A percentile compares a stretch with the other conserved stretches of the same genome.
Evolutionary conservation across 2,797 vertebrate species (phyloP).

Genomic region (Danio kyathit): DNA sequence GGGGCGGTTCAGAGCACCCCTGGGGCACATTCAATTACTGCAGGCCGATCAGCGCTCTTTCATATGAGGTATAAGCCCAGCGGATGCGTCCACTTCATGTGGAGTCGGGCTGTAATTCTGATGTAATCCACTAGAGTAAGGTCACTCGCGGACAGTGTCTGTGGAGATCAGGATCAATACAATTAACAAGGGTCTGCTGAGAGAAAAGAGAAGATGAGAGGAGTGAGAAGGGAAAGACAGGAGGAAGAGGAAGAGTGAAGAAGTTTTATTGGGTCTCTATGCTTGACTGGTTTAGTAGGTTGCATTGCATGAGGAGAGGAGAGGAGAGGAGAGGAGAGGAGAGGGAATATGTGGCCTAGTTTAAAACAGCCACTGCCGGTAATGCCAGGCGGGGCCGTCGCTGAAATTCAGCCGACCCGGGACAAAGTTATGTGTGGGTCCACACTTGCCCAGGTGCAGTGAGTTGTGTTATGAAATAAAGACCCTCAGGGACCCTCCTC

Average conservation of each 20-base stretch:
- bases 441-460: conserved; percentile 4
- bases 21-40: conserved; percentile 55
- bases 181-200: conserved; percentile 53
- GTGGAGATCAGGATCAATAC: conserved; percentile 59
- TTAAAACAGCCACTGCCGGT: conserved; percentile 46
- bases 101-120: conserved; percentile 51
- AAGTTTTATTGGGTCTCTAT: conserved; percentile 57
- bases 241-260: conserved; percentile 17
- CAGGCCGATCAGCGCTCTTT: conserved; percentile 42
- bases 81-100: conserved; percentile 48
- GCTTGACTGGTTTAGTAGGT: conserved; percentile 61
- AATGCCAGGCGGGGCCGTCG: conserved; percentile 1
- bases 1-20: conserved; percentile 31
- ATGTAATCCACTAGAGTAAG: conserved; percentile 49
- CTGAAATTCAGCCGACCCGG: conserved; percentile 5
- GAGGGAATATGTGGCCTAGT: conserved; percentile 62
- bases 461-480: neutral
- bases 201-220: conserved; percentile 30
- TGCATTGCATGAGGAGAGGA: conserved; percentile 39
- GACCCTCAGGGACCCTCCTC: neutral
- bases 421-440: neutral
- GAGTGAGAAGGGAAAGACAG: conserved; percentile 13
- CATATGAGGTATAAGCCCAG: conserved; percentile 47
- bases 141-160: conserved; percentile 47
- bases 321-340: too few relatives aligned